Evolutionary conservation across 2,888 invertebrate genomes (phyloP), one percentile per base, ranked within the genome.

Genomic region (Folsomia manolachei): DNA sequence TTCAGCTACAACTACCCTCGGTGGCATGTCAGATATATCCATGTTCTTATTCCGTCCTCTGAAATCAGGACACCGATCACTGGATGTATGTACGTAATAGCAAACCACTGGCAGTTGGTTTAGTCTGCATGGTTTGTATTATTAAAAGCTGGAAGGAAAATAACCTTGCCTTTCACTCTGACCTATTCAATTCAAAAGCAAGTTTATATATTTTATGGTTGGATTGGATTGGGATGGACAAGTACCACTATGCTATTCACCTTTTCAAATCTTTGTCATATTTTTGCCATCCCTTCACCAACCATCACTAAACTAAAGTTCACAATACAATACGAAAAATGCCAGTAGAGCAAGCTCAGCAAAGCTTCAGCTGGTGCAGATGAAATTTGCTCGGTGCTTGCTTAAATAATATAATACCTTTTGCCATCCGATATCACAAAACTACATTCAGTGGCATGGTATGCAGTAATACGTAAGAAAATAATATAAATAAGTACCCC

Each of bases 301-400:
- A 60, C 23, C 7, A 60, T 60, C 23, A 7, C 60, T n/a, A n/a
- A n/a, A n/a, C n/a, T n/a, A n/a, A n/a, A n/a, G n/a, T n/a, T n/a
- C n/a, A n/a, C n/a, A n/a, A 39, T 14, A 39, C 39, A 39, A 39
- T 39, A 39, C 39, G 7, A 4, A 39, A 39, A 39, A 39, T 39
- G 7, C n/a, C n/a, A n/a, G n/a, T n/a, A n/a, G n/a, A n/a, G n/a
- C n/a, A n/a, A n/a, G n/a, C n/a, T n/a, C n/a, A n/a, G n/a, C n/a
- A n/a, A n/a, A n/a, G 25, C 64, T 64, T 64, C 64, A 64, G 64
- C 64, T 64, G 64, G 64, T 64, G 64, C 60, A 27, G 27, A 64
- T 64, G 64, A 21, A n/a, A 64, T 64, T 64, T 25, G 27, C 11
- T 11, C 26, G 64, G 27, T 24, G 23, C 25, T 62, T 19, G 9